Evolutionary conservation across 2,888 invertebrate species (phyloP), one percentile per base, ranked within the genome.

Genomic region (Colletes collaris): DNA sequence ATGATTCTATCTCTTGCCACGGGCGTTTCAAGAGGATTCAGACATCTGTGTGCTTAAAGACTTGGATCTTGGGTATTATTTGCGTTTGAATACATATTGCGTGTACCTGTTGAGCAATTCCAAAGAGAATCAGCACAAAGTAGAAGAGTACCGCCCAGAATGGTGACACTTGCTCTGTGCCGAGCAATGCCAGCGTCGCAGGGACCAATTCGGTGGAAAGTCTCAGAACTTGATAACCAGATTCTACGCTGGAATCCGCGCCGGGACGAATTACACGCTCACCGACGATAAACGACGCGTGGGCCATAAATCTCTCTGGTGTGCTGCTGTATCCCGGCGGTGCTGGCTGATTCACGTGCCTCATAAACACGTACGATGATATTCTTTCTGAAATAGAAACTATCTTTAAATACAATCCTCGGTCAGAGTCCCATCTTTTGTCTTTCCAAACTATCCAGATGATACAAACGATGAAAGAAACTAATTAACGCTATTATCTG

Each of bases 161-260:
- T 67, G 98, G 97, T 0, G 97, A 97, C 5, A 98, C 93, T 91
- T 95, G 95, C 74, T 96, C 95, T 58, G 96, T 94, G 0, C 97
- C 97, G 71, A 97, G 93, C 37, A 97, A 94, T 0, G 97, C 97
- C 44, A 98, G 94, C 0, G 97, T 96, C 0, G 98, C 97, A 0
- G 98, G 98, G 82, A 98, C 96, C n/a, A 98, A 93, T 93, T 98
- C 98, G n/a, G 97, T 98, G 11, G 97, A 96, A 74, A 98, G 94
- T 76, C 98, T 95, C 73, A 98, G 93, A 0, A 96, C 97, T 92
- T 98, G 97, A 93, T 97, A 98, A 16, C 97, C 97, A 90, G 97
- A 97, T 82, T 96, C 94, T 3, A 93, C 90, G 1, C 94, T 94
- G 19, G 94, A 94, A 81, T 94, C 94, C 76, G 93, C 93, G 74